Evolutionary conservation across 2,888 invertebrate species (phyloP).

Genomic region (Sminthurides aquaticus): DNA sequence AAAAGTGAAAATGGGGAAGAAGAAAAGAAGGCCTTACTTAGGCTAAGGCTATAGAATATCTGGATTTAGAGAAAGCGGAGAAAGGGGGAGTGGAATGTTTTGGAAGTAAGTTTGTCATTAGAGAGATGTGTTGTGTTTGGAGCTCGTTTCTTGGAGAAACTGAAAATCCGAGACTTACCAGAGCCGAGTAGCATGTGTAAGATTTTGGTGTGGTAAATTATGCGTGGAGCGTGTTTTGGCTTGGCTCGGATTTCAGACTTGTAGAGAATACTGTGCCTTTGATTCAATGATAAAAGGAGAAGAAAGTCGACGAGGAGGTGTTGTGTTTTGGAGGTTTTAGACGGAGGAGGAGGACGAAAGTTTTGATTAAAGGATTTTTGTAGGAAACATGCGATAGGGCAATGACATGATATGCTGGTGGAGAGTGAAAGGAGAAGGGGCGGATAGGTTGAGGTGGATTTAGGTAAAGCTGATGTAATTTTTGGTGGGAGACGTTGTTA

Average conservation of each 20-base stretch:
- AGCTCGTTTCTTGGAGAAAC: neutral
- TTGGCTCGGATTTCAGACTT: no score
- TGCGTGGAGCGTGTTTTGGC: conserved; percentile 2
- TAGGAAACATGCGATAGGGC: conserved; percentile 4
- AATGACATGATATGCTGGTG: conserved; percentile 1
- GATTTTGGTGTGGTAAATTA: conserved; percentile 2
- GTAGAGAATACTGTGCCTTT: neutral
- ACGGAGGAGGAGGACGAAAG: neutral
- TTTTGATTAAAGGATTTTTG: neutral
- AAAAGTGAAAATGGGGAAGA: no score
- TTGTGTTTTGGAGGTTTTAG: neutral
- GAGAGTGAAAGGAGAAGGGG: no score
- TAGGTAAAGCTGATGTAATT: no score
- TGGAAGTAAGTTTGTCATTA: neutral
- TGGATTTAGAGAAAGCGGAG: no score
- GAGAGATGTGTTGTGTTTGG: neutral
- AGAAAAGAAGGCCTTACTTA: no score
- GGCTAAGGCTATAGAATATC: no score
- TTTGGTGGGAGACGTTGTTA: no score
- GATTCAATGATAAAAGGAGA: neutral
- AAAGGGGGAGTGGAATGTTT: conserved; percentile 6
- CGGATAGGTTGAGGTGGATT: neutral
- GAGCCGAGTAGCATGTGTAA: neutral
- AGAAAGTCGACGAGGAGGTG: neutral
- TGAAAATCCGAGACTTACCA: neutral